Percentiles rank a stretch among this genome's conserved stretches.
These are phyloP conservation scores for Zootermopsis nevadensis DNA, from an alignment of 2,888 invertebrate species.

Conservation along the genomic window DNA sequence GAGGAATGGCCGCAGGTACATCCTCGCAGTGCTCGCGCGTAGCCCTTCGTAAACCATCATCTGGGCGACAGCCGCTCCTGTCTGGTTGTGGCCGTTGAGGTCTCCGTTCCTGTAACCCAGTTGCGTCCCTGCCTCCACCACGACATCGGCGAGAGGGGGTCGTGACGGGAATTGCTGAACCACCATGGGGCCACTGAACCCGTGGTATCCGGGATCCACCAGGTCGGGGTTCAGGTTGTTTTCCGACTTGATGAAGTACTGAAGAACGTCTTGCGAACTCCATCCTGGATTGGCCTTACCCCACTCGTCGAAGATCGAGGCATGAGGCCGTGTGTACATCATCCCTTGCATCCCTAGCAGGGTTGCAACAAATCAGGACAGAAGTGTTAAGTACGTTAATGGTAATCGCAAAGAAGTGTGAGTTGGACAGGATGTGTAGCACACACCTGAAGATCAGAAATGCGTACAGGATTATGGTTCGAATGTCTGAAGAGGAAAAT, in stretches of 20 bases:
- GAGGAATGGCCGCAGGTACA: slow-evolving; percentile 63
- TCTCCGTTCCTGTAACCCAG: slow-evolving; percentile 62
- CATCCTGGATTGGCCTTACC: slow-evolving; percentile 68
- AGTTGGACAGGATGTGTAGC: too few relatives aligned
- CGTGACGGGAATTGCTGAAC: slow-evolving; percentile 62
- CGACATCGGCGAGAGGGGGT: slow-evolving; percentile 60
- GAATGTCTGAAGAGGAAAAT: too few relatives aligned
- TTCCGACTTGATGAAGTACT: slow-evolving; percentile 62
- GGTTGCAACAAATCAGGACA: too few relatives aligned
- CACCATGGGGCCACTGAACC: slow-evolving; percentile 60
- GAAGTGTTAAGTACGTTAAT: too few relatives aligned
- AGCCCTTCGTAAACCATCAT: slow-evolving; percentile 57
- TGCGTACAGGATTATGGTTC: too few relatives aligned
- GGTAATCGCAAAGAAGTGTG: not conserved
- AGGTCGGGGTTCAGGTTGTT: slow-evolving; percentile 54
- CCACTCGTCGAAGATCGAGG: slow-evolving; percentile 79
- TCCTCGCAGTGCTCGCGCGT: slow-evolving; percentile 65
- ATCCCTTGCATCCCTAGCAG: slow-evolving; percentile 58
- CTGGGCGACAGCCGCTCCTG: slow-evolving; percentile 53
- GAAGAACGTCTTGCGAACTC: slow-evolving; percentile 60
- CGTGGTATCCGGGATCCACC: slow-evolving; percentile 59
- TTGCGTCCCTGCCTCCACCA: slow-evolving; percentile 60
- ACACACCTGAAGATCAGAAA: too few relatives aligned
- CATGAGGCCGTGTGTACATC: slow-evolving; percentile 72
- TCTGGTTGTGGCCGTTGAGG: slow-evolving; percentile 57